These are phyloP conservation scores for Acrossocheilus fasciatus DNA, from an alignment of 2,797 vertebrate species.

Conservation along the genomic window DNA sequence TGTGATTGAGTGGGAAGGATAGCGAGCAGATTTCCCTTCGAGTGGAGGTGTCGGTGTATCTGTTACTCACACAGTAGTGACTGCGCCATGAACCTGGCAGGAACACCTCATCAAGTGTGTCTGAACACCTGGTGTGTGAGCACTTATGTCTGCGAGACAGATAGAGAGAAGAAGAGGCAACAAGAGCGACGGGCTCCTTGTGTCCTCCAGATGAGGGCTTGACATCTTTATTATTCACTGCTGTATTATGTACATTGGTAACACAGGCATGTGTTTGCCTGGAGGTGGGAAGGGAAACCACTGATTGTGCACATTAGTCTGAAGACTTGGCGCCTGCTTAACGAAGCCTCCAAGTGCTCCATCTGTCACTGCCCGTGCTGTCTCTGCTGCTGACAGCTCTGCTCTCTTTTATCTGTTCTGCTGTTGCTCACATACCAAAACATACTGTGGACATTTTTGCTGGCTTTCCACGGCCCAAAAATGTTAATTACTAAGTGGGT, in stretches of 20 bases:
- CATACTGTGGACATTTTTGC: slow-evolving; percentile 43
- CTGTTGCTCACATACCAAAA: slow-evolving; percentile 56
- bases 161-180: slow-evolving; percentile 38
- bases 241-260: slow-evolving; percentile 70
- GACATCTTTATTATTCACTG: slow-evolving; percentile 74
- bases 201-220: slow-evolving; percentile 74
- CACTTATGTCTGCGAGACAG: slow-evolving; percentile 35
- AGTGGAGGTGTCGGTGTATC: slow-evolving; percentile 50
- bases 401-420: slow-evolving; percentile 32
- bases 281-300: slow-evolving; percentile 65
- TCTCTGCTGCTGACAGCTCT: slow-evolving; percentile 52
- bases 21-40: slow-evolving; percentile 18
- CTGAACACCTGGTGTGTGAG: slow-evolving; percentile 65
- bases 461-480: slow-evolving; percentile 54
- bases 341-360: slow-evolving; percentile 73
- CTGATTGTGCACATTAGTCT: slow-evolving; percentile 73
- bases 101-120: slow-evolving; percentile 57
- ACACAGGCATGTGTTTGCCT: slow-evolving; percentile 64
- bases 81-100: slow-evolving; percentile 53
- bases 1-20: slow-evolving; percentile 44
- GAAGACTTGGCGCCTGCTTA: slow-evolving; percentile 74
- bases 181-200: slow-evolving; percentile 56
- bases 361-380: slow-evolving; percentile 70
- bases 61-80: slow-evolving; percentile 55
- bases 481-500: slow-evolving; percentile 10